phyloP scores from a whole-genome alignment of 64 coral and sea anemone species.

The Dendronephthya gigantea region DNA sequence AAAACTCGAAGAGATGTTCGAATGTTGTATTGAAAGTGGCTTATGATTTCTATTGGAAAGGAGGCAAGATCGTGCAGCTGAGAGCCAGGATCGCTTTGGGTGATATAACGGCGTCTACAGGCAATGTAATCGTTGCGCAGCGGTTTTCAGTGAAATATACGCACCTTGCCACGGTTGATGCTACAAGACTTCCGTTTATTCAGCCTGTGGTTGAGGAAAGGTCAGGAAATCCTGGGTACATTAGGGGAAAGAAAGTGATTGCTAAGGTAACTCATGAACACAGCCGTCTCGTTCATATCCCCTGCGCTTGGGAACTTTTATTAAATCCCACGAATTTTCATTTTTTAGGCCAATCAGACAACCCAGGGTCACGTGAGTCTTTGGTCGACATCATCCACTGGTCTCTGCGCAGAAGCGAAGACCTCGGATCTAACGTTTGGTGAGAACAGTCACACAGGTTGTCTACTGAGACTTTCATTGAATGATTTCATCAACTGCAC shows the following conservation, averaged over 20 bases:
- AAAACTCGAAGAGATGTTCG: neutral
- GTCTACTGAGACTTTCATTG: neutral
- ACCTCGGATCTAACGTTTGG: neutral
- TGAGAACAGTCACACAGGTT: neutral
- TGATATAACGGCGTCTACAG: neutral
- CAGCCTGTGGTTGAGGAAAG: neutral
- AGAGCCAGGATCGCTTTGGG: neutral
- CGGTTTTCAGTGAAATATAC: neutral
- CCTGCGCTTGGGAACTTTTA: too few relatives aligned
- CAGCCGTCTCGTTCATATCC: too few relatives aligned
- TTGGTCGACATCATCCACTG: neutral
- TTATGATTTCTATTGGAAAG: neutral
- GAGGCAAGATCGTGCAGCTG: neutral
- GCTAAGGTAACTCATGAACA: neutral
- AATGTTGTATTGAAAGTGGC: neutral
- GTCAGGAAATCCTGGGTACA: conserved; percentile 16
- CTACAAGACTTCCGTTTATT: neutral
- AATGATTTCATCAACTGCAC: neutral
- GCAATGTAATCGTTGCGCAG: neutral
- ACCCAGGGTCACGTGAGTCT: neutral
- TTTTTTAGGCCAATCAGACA: neutral
- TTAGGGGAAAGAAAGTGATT: neutral
- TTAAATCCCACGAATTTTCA: neutral
- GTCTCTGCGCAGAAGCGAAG: neutral
- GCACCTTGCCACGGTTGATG: neutral